phyloP scores from a whole-genome alignment of 2,888 invertebrate species.

The Parapristionchus giblindavisi region DNA sequence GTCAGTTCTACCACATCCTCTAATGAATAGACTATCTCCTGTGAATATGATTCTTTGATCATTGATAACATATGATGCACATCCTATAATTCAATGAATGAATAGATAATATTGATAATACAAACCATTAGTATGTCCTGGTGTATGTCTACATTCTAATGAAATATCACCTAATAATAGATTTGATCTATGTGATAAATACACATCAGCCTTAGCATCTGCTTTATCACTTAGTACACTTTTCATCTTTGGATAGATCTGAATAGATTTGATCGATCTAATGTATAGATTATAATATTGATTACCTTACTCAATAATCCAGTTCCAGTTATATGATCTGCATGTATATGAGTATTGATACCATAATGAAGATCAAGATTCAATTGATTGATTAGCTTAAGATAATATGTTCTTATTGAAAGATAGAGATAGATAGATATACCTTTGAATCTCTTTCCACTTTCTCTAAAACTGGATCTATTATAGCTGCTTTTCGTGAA shows the following conservation, averaged over 20 bases:
- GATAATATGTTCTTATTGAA: no score
- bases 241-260: constrained; percentile 17
- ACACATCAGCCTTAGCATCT: constrained; percentile 76
- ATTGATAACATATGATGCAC: neutral
- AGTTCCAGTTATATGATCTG: constrained; percentile 96
- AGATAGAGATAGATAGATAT: no score
- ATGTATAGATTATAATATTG: no score
- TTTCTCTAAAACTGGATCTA: constrained; percentile 91
- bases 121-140: constrained; percentile 74
- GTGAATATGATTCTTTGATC: no score
- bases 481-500: constrained; percentile 84
- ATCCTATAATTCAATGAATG: neutral
- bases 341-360: constrained; percentile 94
- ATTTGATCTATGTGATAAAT: constrained; percentile 80
- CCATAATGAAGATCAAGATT: constrained; percentile 71
- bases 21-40: no score
- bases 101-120: neutral
- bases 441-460: constrained; percentile 71
- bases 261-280: no score
- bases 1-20: no score
- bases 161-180: constrained; percentile 64
- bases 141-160: constrained; percentile 72
- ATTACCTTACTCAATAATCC: constrained; percentile 76
- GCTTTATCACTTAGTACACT: constrained; percentile 13
- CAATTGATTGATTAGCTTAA: constrained; percentile 69